Base-by-base conservation (phyloP, 2,797 vertebrate genomes). In the Manis javanica region DNA sequence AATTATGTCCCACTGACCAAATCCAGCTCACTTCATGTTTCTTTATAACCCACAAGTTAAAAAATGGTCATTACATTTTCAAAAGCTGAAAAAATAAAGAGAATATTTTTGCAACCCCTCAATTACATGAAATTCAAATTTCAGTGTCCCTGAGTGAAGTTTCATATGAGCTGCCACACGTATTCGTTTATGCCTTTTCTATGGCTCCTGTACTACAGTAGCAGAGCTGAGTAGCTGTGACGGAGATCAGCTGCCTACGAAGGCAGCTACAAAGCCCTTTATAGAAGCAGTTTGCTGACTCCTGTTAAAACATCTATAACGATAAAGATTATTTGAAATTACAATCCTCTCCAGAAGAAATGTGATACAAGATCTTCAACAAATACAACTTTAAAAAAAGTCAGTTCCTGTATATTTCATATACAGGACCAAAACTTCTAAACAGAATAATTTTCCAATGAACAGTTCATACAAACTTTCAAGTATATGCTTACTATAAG, bases 401-500 rank as follows among this genome's bases (percentile, higher is more conserved):
- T 18, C 55, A 72, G 26, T 51, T 77, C 26, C 57, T 90, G 1
- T 37, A 61, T n/a, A 51, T 55, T 46, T 46, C 2, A 64, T 91
- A 72, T 83, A 86, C n/a, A 64, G 23, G 34, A 53, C 82, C 37
- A 85, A 89, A 69, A 34, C 55, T 90, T 94, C 59, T 75, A 42
- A 92, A 55, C 18, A 68, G 26, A 95, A 42, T 57, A 63, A 31
- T 13, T 95, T 89, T 74, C 18, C 55, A 89, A 64, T 13, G 42
- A 79, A 61, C 16, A 34, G 4, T 37, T 34, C 18, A 57, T 31
- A 37, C 39, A 71, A 92, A 85, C 9, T 84, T 87, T 77, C 29
- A 39, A 81, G 37, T 42, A 92, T 16, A 42, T 78, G 53, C 98
- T 98, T 98, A 99, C 99, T 98, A 95, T 94, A 99, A 99, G 98